phyloP scores from a whole-genome alignment of 2,888 invertebrate species.

The Platycheirus albimanus region DNA sequence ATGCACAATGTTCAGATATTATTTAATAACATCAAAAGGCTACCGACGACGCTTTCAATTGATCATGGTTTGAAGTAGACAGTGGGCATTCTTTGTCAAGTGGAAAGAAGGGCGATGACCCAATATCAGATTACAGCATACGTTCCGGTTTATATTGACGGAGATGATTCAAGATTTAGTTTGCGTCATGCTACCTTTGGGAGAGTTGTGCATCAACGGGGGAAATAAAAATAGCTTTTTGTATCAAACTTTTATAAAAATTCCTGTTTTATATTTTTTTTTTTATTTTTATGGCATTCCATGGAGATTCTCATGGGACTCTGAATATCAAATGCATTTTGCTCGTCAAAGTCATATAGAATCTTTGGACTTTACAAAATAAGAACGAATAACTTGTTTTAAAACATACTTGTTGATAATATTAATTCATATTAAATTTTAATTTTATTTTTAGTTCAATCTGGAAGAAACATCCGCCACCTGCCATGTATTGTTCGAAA shows the following conservation, averaged over 20 bases:
- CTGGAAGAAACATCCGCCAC: constrained; percentile 94
- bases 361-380: too few species aligned
- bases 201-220: constrained; percentile 38
- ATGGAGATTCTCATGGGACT: neutral
- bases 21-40: constrained; percentile 5
- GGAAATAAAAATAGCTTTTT: constrained; percentile 17
- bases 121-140: constrained; percentile 67
- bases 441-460: constrained; percentile 85
- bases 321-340: too few species aligned
- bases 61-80: constrained; percentile 33
- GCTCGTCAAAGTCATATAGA: too few species aligned
- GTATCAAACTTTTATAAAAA: neutral
- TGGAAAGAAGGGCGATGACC: constrained; percentile 54
- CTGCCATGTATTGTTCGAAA: constrained; percentile 93
- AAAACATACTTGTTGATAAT: too few species aligned
- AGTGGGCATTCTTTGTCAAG: constrained; percentile 19
- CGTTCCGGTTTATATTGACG: constrained; percentile 58
- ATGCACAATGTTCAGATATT: constrained; percentile 11
- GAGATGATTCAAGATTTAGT: constrained; percentile 43
- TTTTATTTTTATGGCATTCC: constrained; percentile 27
- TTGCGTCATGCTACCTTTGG: constrained; percentile 45
- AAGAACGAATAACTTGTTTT: too few species aligned
- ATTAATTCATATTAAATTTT: too few species aligned
- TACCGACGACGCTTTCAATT: constrained; percentile 4
- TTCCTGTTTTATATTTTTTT: constrained; percentile 15